Base-by-base conservation (phyloP, 1,140 invertebrate genomes). In the Stenopsyche tienmushanensis region DNA sequence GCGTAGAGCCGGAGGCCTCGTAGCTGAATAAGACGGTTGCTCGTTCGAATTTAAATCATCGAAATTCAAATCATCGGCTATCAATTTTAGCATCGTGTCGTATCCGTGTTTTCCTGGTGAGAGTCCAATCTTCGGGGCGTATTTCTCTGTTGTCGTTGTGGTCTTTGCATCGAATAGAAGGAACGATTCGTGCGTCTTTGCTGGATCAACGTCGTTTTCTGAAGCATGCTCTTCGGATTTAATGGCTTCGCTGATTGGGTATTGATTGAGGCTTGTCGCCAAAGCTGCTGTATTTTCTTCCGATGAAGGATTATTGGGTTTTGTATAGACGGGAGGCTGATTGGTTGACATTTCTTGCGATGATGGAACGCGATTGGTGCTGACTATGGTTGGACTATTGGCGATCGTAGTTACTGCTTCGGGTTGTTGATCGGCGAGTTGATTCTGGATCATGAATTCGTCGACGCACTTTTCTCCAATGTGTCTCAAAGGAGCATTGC, bases 401-500 rank as follows among this genome's bases (percentile, higher is more conserved):
- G 21, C 9, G 5, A 15, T 34, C 2, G 25, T 29, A 2, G 3
- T 10, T 66, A 3, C 79, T 72, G 17, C 75, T 72, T 71, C 78
- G 78, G 5, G 79, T 77, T 49, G 62, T 62, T 52, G 72, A 70
- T 50, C 70, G 68, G n/a, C 77, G 73, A 63, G 73, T 74, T 44
- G 77, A 66, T 62, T 78, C 71, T 71, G 76, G 15, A 71, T 76
- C 80, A 55, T 73, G 34, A 62, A 47, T 49, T 74, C 72, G 5
- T 76, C 72, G 15, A 85, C 74, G 72, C 86, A 89, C 34, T 83
- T 83, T 70, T 87, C 85, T 42, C 84, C 88, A 39, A 84, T 79
- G 77, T 86, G 85, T 58, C 83, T 83, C 73, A 85, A 86, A 18
- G 85, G 85, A 1, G 84, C 80, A 63, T 86, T 89, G 74, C 92